Conservation (phyloP, 1,140 invertebrate species). For the Calephelis nemesis region DNA sequence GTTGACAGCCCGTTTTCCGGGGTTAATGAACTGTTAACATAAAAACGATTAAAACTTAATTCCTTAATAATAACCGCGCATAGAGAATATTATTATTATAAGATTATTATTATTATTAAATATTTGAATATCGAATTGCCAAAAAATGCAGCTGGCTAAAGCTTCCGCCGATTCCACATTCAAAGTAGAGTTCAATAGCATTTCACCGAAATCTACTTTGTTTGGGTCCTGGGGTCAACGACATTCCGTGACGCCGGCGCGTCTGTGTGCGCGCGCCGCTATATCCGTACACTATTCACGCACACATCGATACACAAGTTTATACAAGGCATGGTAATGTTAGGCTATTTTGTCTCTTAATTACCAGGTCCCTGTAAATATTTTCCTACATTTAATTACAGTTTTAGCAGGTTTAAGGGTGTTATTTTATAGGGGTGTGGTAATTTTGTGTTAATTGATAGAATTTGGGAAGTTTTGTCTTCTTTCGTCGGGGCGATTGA, state of each 20-base stretch:
- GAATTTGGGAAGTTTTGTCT: slow-evolving; percentile 39
- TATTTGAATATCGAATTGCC: slow-evolving; percentile 42
- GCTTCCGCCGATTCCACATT: slow-evolving; percentile 50
- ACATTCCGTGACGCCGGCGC: slow-evolving; percentile 55
- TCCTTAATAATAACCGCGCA: slow-evolving; percentile 5
- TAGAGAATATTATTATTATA: neutral
- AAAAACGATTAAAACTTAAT: slow-evolving; percentile 14
- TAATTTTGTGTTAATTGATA: slow-evolving; percentile 41
- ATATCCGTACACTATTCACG: slow-evolving; percentile 45
- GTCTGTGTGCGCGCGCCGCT: slow-evolving; percentile 58
- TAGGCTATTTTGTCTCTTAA: slow-evolving; percentile 61
- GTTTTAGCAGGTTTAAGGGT: slow-evolving; percentile 29
- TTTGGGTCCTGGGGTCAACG: slow-evolving; percentile 73
- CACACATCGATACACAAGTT: slow-evolving; percentile 46
- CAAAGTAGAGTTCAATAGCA: slow-evolving; percentile 73
- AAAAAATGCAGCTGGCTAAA: slow-evolving; percentile 53
- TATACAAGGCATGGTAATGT: slow-evolving; percentile 32
- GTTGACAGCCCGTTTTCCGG: slow-evolving; percentile 32
- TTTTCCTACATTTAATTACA: slow-evolving; percentile 38
- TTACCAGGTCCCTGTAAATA: slow-evolving; percentile 49
- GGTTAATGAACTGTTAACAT: slow-evolving; percentile 41
- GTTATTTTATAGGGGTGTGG: slow-evolving; percentile 16
- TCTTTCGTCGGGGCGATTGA: slow-evolving; percentile 57
- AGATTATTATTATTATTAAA: slow-evolving; percentile 5
- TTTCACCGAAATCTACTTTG: slow-evolving; percentile 78